Evolutionary conservation across 2,888 invertebrate genomes (phyloP).

Genomic region (Dryocosmus kuriphilus): DNA sequence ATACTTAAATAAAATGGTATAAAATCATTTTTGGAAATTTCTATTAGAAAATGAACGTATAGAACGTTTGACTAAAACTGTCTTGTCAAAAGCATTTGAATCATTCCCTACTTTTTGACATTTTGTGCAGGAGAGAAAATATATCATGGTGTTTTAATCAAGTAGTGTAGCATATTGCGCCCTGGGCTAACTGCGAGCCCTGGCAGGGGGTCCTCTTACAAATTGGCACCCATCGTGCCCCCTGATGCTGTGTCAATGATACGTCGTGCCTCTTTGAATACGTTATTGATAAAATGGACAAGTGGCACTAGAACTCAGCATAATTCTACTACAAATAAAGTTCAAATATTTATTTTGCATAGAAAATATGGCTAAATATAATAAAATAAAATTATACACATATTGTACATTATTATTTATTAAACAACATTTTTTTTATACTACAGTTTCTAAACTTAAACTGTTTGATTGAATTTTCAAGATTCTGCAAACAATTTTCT

Average conservation of each 20-base stretch:
- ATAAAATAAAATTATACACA: too few species aligned
- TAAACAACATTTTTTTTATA: too few species aligned
- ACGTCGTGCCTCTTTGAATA: constrained; percentile 64
- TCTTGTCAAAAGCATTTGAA: constrained; percentile 19
- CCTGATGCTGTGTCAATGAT: constrained; percentile 70
- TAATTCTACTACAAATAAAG: constrained; percentile 7
- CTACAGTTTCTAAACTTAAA: too few species aligned
- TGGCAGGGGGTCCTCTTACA: constrained; percentile 73
- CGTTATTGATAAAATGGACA: constrained; percentile 50
- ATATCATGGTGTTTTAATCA: constrained; percentile 72
- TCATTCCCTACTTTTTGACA: constrained; percentile 58
- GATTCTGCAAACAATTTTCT: too few species aligned
- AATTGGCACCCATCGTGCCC: constrained; percentile 72
- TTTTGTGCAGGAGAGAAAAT: constrained; percentile 63
- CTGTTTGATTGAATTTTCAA: too few species aligned
- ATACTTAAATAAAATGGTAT: neutral
- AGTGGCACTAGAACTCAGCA: constrained; percentile 51
- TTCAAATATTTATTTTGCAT: neutral
- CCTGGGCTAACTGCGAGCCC: constrained; percentile 67
- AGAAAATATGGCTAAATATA: too few species aligned
- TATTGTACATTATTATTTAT: too few species aligned
- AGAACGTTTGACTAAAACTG: constrained; percentile 32
- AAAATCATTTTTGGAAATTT: neutral
- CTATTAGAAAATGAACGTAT: neutral
- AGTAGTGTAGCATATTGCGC: constrained; percentile 73